Base-by-base conservation (phyloP, 2,113 vertebrate species). In the Protobothrops mucrosquamatus region DNA sequence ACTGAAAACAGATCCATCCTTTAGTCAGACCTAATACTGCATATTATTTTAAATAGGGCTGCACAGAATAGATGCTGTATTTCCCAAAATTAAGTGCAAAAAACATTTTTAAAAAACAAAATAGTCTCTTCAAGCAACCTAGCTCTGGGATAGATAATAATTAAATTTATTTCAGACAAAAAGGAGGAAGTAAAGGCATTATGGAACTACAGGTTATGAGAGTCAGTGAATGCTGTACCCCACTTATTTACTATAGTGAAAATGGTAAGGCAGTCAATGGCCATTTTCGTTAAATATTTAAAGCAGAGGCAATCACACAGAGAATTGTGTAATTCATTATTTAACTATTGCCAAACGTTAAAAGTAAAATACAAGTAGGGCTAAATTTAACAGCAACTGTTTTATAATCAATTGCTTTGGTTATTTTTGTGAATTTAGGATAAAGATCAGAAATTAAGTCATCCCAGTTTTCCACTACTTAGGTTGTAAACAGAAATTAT, bases 1-100 rank as follows among this genome's bases (percentile, higher is more conserved):
- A 95, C 93, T 94, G 88, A 92, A 96, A 96, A 97, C 85, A 95
- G 93, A 96, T 93, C 92, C 94, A 93, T 10, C 20, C 43, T 94
- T 91, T 93, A 94, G 92, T 88, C 94, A 94, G 34, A 74, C 69
- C 48, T 94, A 95, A 92, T 61, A 94, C 89, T 91, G 89, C 64
- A 91, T 93, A 95, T 6, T 69, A 51, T n/a, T 88, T 94, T 87
- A 93, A 94, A 39, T 64, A 91, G 23, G 15, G 52, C 59, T n/a
- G 51, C 61, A 92, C 23, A n/a, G 54, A 61, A 54, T 52, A 74
- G 52, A 57, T 57, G 81, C 26, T 39, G 12, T 29, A 92, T 56
- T 92, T 81, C 81, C 5, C 43, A 56, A 81, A 95, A 87, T 56
- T n/a, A 92, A 81, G 10, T 61, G 93, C 51, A 52, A 39, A 24